These are phyloP conservation scores for Drosophila takahashii DNA, from an alignment of 1,140 invertebrate genomes.

Conservation along the genomic window DNA sequence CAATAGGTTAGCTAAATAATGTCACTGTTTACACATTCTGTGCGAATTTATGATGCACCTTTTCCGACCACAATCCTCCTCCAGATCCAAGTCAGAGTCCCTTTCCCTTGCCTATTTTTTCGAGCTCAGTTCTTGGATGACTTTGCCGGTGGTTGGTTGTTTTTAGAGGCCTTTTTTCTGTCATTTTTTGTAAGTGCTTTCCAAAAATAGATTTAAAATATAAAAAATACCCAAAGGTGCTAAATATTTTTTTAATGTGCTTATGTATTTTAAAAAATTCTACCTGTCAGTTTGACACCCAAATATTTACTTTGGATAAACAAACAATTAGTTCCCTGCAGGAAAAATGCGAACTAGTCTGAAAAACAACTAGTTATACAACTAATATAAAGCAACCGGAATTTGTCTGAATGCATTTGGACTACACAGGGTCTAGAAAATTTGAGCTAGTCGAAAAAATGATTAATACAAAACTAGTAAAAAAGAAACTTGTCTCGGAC, in stretches of 20 bases:
- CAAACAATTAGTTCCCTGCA: background rate
- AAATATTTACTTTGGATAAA: background rate
- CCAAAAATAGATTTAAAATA: background rate
- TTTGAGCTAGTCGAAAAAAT: too few relatives aligned
- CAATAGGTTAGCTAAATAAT: slow-evolving; percentile 68
- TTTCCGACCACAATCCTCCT: slow-evolving; percentile 5
- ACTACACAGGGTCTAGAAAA: too few relatives aligned
- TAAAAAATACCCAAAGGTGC: background rate
- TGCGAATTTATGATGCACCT: slow-evolving; percentile 47
- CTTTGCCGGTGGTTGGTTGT: slow-evolving; percentile 33
- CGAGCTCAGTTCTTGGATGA: slow-evolving; percentile 36
- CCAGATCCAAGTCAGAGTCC: background rate
- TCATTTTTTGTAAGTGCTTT: background rate
- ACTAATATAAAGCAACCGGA: too few relatives aligned
- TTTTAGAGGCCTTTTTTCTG: background rate
- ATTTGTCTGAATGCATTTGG: too few relatives aligned
- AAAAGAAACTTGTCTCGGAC: too few relatives aligned
- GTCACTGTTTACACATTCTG: slow-evolving; percentile 65
- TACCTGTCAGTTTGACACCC: background rate
- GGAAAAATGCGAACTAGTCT: too few relatives aligned
- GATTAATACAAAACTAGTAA: too few relatives aligned
- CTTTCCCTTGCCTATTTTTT: slow-evolving; percentile 1
- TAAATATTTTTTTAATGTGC: background rate
- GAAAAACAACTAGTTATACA: too few relatives aligned
- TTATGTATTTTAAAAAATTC: background rate